These are phyloP conservation scores for Sebastes kiyomatsui DNA, from an alignment of 2,797 vertebrate species.

Conservation along the genomic window DNA sequence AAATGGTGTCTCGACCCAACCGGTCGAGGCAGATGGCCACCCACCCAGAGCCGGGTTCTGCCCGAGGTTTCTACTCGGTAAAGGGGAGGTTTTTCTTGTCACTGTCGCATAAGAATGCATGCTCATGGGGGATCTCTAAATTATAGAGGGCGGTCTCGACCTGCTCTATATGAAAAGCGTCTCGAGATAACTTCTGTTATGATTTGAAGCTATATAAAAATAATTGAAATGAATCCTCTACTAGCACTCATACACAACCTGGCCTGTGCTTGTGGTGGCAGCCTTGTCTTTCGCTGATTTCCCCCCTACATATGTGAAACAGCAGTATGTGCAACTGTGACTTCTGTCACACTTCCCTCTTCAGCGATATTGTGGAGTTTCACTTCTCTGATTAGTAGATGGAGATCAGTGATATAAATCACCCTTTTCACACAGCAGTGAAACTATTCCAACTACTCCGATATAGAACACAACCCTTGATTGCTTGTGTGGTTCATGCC, in stretches of 20 bases:
- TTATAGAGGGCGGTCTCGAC: too few relatives aligned
- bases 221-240: too few relatives aligned
- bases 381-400: constrained; percentile 58
- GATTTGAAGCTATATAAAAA: too few relatives aligned
- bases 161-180: too few relatives aligned
- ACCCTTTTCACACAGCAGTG: not conserved
- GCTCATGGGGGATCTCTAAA: too few relatives aligned
- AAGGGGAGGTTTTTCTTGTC: too few relatives aligned
- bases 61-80: too few relatives aligned
- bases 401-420: constrained; percentile 15
- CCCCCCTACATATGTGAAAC: constrained; percentile 10
- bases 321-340: constrained; percentile 22
- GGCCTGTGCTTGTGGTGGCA: not conserved
- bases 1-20: not conserved
- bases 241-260: not conserved
- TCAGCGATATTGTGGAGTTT: constrained; percentile 61
- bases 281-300: constrained; percentile 1
- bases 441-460: not conserved
- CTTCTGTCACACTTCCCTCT: constrained; percentile 58
- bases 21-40: too few relatives aligned
- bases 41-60: too few relatives aligned
- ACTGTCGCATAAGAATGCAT: too few relatives aligned
- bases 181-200: too few relatives aligned
- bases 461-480: not conserved
- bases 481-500: not conserved